phyloP scores from a whole-genome alignment of 1,140 invertebrate genomes.

The Brachionus rubens region DNA sequence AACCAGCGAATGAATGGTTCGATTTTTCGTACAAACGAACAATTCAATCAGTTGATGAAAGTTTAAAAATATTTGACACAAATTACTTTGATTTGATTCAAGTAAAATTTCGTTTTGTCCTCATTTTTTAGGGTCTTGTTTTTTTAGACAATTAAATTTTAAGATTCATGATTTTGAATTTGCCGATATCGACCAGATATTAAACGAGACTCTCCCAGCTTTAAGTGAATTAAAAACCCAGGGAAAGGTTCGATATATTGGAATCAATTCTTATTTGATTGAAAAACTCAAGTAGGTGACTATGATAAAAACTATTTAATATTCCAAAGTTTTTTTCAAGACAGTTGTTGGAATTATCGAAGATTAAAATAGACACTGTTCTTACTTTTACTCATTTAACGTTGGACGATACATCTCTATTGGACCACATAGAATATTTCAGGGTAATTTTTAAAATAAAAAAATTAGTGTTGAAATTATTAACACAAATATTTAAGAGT shows the following conservation, averaged over 20 bases:
- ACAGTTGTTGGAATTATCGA: conserved; percentile 47
- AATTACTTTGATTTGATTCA: conserved; percentile 85
- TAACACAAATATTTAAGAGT: conserved; percentile 64
- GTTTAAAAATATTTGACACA: conserved; percentile 70
- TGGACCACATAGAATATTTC: conserved; percentile 72
- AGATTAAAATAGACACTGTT: conserved; percentile 69
- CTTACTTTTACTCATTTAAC: conserved; percentile 76
- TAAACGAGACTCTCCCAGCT: conserved; percentile 80
- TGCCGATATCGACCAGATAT: conserved; percentile 70
- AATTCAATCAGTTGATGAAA: conserved; percentile 71
- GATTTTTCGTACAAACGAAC: conserved; percentile 78
- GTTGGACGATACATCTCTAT: conserved; percentile 73
- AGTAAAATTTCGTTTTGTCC: no score
- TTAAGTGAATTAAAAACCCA: conserved; percentile 70
- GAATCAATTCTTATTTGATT: conserved; percentile 81
- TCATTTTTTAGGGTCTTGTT: not conserved
- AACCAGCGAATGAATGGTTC: conserved; percentile 71
- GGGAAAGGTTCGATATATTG: conserved; percentile 77
- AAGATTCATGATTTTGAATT: conserved; percentile 89
- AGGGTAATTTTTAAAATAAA: conserved; percentile 63
- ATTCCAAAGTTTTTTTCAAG: not conserved
- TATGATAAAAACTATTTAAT: conserved; percentile 63
- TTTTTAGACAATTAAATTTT: not conserved
- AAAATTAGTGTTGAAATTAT: conserved; percentile 48
- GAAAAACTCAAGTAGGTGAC: conserved; percentile 69